Base-by-base conservation (phyloP, 2,888 invertebrate species). In the Leucophenga montana region DNA sequence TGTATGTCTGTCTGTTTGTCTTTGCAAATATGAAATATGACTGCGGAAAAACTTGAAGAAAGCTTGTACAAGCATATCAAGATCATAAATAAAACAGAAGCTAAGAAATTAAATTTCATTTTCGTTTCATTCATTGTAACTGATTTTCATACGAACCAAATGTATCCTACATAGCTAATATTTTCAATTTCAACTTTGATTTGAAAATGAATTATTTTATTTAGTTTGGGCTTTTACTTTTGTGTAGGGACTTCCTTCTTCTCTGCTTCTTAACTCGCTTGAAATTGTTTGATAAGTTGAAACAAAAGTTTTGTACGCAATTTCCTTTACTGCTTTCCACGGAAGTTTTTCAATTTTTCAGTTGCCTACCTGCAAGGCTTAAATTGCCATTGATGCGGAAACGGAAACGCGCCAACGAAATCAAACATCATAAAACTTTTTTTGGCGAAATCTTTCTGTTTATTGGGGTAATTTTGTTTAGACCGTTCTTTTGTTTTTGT, bases 51-150 rank as follows among this genome's bases (percentile, higher is more conserved):
- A 81, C 84, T 82, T 81, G 82, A 80, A 82, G 85, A 85, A 84
- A 81, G 84, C 84, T 77, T 82, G 66, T 77, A 85, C 82, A 81
- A 85, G 84, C 85, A 85, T 85, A 85, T 84, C 85, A 77, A 76
- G 84, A 82, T 82, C 81, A 82, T 82, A 82, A 82, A 82, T 82
- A 82, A 85, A 84, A 80, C 83, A 78, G 73, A 76, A 84, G 81
- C 83, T 70, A 83, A 83, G 82, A 85, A 82, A 82, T 85, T 82
- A 82, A 82, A 82, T 85, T 82, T 84, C 8, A 39, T 83, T 57
- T 22, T 18, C 31, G 9, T 54, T 54, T 54, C 22, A 4, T 8
- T 11, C 54, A 22, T 27, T 56, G 22, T 13, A 56, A 18, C 56
- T 39, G 39, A 39, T 39, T 39, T 27, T 4, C 27, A n/a, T 46